Evolutionary conservation across 1,140 invertebrate species (phyloP).

Genomic region (Achatina immaculata): DNA sequence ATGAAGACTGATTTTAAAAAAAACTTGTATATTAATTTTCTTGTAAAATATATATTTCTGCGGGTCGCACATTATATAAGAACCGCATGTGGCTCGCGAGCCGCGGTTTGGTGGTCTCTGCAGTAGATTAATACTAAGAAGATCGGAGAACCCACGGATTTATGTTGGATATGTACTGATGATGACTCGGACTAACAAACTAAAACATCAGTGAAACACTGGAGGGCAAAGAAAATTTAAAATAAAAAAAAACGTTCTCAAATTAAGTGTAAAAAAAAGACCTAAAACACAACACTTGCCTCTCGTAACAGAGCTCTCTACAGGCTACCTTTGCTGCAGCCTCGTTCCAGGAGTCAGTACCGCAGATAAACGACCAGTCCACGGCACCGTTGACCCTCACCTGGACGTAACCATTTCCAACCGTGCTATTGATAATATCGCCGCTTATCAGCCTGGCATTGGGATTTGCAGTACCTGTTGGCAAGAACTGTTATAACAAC

Average conservation of each 20-base stretch:
- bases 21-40: too few species aligned
- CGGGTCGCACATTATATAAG: too few species aligned
- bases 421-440: background rate
- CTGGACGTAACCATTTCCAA: constrained; percentile 2
- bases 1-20: too few species aligned
- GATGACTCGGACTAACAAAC: background rate
- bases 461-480: background rate
- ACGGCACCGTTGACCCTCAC: background rate
- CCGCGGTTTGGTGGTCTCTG: too few species aligned
- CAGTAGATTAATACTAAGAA: too few species aligned
- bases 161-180: background rate
- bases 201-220: background rate
- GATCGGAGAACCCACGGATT: background rate
- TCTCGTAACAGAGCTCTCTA: background rate
- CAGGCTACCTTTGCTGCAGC: constrained; percentile 1
- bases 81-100: too few species aligned
- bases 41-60: too few species aligned
- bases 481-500: background rate
- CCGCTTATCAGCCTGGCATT: background rate
- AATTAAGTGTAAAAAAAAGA: background rate
- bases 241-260: background rate
- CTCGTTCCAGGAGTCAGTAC: background rate
- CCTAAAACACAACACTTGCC: background rate
- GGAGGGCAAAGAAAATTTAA: background rate
- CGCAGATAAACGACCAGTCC: constrained; percentile 13